These are phyloP conservation scores for Trogon surrucura DNA, from an alignment of 2,113 vertebrate species.

Conservation along the genomic window DNA sequence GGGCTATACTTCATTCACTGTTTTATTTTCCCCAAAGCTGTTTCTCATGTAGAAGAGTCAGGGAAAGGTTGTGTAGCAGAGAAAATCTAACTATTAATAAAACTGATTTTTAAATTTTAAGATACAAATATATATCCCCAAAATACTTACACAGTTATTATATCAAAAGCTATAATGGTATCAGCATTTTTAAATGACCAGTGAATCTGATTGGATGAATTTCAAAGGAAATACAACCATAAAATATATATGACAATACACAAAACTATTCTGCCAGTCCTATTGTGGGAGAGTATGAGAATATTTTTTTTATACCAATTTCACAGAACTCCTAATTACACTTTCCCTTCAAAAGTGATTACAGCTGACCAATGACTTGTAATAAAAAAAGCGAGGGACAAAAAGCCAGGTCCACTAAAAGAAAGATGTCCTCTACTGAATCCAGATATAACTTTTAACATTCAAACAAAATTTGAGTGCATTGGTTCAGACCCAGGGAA, in stretches of 20 bases:
- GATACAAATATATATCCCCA: background rate
- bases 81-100: background rate
- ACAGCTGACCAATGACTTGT: background rate
- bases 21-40: conserved; percentile 4
- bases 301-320: background rate
- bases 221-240: background rate
- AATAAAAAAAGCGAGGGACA: background rate
- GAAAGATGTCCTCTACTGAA: background rate
- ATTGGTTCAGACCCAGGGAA: background rate
- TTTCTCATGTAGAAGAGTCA: background rate
- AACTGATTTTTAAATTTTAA: background rate
- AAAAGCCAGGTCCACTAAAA: background rate
- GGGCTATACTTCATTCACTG: background rate
- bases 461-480: background rate
- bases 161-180: background rate
- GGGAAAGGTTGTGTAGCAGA: background rate
- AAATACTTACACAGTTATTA: background rate
- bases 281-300: background rate
- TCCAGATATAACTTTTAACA: background rate
- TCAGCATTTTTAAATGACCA: background rate
- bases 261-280: background rate
- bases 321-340: background rate
- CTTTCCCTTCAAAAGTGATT: background rate
- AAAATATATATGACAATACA: background rate
- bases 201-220: background rate